Conservation (phyloP, 37 sponge, comb jelly and placozoan genomes). For the Ephydatia muelleri region DNA sequence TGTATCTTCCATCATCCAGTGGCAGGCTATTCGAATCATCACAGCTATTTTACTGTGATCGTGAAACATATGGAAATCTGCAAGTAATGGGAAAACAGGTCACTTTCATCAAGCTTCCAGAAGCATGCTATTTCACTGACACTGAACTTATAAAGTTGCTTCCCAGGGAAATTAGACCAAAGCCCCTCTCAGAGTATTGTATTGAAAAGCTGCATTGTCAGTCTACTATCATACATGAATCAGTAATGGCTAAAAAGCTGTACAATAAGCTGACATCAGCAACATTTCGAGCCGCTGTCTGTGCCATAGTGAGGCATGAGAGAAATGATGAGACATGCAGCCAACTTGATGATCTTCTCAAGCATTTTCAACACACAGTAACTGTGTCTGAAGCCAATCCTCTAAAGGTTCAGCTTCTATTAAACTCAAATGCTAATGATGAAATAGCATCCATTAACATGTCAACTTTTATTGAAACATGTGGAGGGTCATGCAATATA, state of each 20-base stretch:
- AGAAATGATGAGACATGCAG: not conserved
- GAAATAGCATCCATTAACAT: not conserved
- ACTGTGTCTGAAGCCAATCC: not conserved
- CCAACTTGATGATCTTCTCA: not conserved
- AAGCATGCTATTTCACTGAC: not conserved
- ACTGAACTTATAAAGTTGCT: not conserved
- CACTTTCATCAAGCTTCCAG: not conserved
- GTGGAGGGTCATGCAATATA: not conserved
- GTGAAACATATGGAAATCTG: not conserved
- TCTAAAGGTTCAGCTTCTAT: not conserved
- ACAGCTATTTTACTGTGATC: not conserved
- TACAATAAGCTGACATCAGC: not conserved
- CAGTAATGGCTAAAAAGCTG: not conserved
- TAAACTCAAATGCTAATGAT: not conserved
- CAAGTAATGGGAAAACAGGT: not conserved
- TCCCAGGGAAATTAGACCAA: not conserved
- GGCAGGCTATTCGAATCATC: not conserved
- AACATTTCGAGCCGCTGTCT: not conserved
- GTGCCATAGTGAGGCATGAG: not conserved
- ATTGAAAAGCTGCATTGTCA: not conserved
- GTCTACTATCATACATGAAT: not conserved
- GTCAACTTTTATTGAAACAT: not conserved
- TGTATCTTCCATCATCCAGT: not conserved
- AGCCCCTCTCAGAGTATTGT: not conserved
- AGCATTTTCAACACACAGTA: not conserved